Conservation (phyloP, 2,888 invertebrate genomes). For the Drosophila stalkeri region DNA sequence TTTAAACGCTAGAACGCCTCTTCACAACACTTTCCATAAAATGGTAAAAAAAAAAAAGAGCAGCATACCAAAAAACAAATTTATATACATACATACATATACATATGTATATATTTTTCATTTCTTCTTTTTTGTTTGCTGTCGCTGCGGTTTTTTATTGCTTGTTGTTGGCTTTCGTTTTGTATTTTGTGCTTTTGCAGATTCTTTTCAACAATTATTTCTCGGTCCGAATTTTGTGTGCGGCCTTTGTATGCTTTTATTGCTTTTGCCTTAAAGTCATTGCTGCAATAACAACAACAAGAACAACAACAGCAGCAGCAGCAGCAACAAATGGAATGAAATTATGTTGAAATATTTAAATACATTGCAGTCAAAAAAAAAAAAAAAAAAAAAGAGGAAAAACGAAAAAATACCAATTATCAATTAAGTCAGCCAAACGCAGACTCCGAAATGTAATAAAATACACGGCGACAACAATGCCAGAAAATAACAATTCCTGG, state of each 20-base stretch:
- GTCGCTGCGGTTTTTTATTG: conserved; percentile 74
- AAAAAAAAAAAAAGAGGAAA: not conserved
- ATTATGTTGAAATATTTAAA: conserved; percentile 79
- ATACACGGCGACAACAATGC: conserved; percentile 55
- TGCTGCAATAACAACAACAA: conserved; percentile 27
- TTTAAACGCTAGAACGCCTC: conserved; percentile 84
- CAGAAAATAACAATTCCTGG: conserved; percentile 48
- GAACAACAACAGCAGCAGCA: not conserved
- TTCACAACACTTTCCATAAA: conserved; percentile 80
- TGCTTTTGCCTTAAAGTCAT: conserved; percentile 49
- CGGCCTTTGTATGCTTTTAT: conserved; percentile 53
- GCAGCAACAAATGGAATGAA: conserved; percentile 55
- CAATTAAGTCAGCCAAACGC: conserved; percentile 82
- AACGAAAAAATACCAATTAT: conserved; percentile 67
- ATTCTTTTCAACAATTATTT: conserved; percentile 79
- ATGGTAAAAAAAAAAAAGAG: conserved; percentile 26
- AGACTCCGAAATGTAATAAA: conserved; percentile 67
- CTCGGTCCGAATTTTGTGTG: conserved; percentile 44
- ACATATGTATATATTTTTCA: conserved; percentile 9
- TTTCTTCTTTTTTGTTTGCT: conserved; percentile 42
- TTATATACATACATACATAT: conserved; percentile 9
- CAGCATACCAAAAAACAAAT: conserved; percentile 40
- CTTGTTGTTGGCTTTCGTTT: conserved; percentile 58
- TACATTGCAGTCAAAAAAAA: conserved; percentile 51
- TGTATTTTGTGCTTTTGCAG: conserved; percentile 60